phyloP scores from a whole-genome alignment of 2,888 invertebrate species.

The Cylindroiulus punctatus region DNA sequence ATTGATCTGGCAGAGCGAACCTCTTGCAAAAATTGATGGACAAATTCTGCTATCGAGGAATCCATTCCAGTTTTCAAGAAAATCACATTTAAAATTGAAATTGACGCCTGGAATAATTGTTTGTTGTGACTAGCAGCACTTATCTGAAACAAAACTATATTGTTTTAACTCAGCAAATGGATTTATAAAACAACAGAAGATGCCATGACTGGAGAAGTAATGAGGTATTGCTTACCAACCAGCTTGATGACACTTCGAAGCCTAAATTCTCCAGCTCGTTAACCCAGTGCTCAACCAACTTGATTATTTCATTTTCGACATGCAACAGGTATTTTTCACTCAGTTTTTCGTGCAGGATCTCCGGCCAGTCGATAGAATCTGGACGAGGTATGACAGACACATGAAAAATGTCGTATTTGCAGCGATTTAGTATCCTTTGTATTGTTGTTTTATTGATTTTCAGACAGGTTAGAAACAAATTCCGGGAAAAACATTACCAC shows the following conservation, averaged over 20 bases:
- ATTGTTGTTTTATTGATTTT: slow-evolving; percentile 7
- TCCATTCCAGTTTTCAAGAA: neutral
- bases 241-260: neutral
- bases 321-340: slow-evolving; percentile 18
- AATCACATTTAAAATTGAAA: neutral
- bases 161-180: neutral
- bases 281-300: neutral
- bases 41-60: neutral
- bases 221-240: neutral
- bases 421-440: too few relatives aligned
- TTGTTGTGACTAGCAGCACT: neutral
- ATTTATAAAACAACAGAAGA: too few relatives aligned
- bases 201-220: too few relatives aligned
- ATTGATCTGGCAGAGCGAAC: neutral
- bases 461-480: neutral
- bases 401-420: neutral
- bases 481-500: neutral
- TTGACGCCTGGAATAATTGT: neutral
- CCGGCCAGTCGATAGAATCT: neutral
- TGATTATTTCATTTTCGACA: slow-evolving; percentile 31
- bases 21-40: neutral
- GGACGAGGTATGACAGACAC: neutral
- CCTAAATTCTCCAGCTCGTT: neutral
- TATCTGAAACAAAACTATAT: slow-evolving; percentile 5
- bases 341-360: neutral